Conservation (phyloP, 2,797 vertebrate genomes). For the Columba guinea region DNA sequence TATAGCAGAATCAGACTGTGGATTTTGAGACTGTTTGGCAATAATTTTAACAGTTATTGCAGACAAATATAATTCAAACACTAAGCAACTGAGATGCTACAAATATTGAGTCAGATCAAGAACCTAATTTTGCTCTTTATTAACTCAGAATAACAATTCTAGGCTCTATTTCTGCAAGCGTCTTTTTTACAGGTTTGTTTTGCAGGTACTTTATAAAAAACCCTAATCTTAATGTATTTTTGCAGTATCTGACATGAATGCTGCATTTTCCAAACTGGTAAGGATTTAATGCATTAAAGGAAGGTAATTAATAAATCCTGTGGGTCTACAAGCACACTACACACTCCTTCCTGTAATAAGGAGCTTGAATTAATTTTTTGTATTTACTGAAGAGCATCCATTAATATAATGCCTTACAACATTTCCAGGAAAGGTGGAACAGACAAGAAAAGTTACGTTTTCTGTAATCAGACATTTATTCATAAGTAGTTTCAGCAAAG, state of each 20-base stretch:
- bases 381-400: not conserved
- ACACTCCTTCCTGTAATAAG: not conserved
- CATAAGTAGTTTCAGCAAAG: not conserved
- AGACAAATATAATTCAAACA: not conserved
- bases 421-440: not conserved
- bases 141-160: not conserved
- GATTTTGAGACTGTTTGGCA: not conserved
- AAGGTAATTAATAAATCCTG: not conserved
- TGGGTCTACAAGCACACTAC: not conserved
- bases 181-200: not conserved
- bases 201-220: not conserved
- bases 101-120: not conserved
- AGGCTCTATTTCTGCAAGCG: not conserved
- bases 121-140: not conserved
- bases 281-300: not conserved
- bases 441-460: not conserved
- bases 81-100: not conserved
- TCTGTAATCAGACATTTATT: not conserved
- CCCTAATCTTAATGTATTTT: not conserved
- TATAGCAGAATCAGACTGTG: not conserved
- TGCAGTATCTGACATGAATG: not conserved
- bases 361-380: not conserved
- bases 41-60: not conserved
- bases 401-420: not conserved
- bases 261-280: not conserved